Base-by-base conservation (phyloP, 2,113 vertebrate species). In the Cochlearius cochlearius region DNA sequence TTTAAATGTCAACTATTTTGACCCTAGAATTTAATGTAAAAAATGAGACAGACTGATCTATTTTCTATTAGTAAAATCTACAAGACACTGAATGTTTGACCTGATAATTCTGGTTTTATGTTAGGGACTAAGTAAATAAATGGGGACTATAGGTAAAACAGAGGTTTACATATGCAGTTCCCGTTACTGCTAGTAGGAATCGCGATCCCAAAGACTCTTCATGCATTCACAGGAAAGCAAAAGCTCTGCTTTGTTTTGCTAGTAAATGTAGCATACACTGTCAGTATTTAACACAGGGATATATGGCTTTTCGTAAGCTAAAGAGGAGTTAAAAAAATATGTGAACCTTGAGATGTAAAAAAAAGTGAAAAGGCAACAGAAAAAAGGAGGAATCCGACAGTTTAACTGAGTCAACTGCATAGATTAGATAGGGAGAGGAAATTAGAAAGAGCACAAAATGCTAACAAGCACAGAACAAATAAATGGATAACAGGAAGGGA, bases 381-480 rank as follows among this genome's bases (percentile, higher is more conserved):
- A 64, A 78, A 66, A 74, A 64, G 10, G 49, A 80, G 67, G 39
- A 79, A 64, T 88, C 58, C 87, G 91, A 94, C 26, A 90, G 62
- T 87, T 90, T 55, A 97, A 94, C 64, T 60, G 91, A 96, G 76
- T 95, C 75, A 94, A 79, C 67, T 52, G 55, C 7, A 0, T 67
- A 96, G 87, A 98, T 97, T 97, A 97, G 71, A 96, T 82, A 98
- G 79, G 91, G 68, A 96, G 84, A 97, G 95, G 96, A 98, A 98
- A 97, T 96, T 97, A 97, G 85, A 96, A 94, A 75, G 92, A 84
- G 76, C 69, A 95, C 55, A 96, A 97, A 98, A 98, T 86, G 60
- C 90, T 97, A 98, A 97, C 80, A 95, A 98, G 80, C 58, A 78
- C 80, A 96, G 95, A 97, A 88, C 78, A 97, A 98, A 96, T 96